These are phyloP conservation scores for Theocolax elegans DNA, from an alignment of 1,140 invertebrate species.

Conservation along the genomic window DNA sequence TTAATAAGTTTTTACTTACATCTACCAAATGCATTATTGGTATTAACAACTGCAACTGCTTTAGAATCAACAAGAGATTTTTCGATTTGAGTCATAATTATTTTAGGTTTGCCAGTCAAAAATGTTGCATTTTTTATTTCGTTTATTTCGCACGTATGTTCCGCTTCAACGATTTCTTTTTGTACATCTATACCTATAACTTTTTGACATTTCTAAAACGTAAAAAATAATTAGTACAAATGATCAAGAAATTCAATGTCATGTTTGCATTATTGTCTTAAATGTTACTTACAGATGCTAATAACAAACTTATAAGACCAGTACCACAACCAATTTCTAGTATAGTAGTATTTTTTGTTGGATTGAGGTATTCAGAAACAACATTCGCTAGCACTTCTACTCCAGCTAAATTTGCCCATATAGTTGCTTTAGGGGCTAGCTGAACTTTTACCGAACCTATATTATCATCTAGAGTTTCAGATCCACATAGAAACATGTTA, in stretches of 20 bases:
- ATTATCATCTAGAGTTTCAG: conserved; percentile 63
- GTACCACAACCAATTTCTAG: conserved; percentile 65
- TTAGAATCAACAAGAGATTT: conserved; percentile 50
- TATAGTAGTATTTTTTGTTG: conserved; percentile 54
- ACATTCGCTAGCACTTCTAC: conserved; percentile 58
- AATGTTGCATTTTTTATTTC: conserved; percentile 63
- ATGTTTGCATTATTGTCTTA: too few relatives aligned
- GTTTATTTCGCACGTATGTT: conserved; percentile 62
- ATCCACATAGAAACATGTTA: conserved; percentile 61
- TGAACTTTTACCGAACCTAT: conserved; percentile 61
- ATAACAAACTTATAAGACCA: conserved; percentile 60
- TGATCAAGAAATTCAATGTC: conserved; percentile 26
- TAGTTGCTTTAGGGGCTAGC: conserved; percentile 64
- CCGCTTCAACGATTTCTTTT: conserved; percentile 64
- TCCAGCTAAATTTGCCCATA: conserved; percentile 61
- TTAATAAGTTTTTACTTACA: conserved; percentile 49
- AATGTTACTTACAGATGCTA: conserved; percentile 60
- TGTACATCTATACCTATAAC: conserved; percentile 62
- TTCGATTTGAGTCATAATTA: conserved; percentile 53
- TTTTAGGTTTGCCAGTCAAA: conserved; percentile 56
- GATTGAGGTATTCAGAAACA: conserved; percentile 55
- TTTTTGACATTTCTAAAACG: conserved; percentile 59
- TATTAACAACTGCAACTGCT: conserved; percentile 59
- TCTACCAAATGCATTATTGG: conserved; percentile 59
- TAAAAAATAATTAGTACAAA: conserved; percentile 18